Base-by-base conservation (phyloP, 2,797 vertebrate genomes). In the Cephalopachus bancanus region DNA sequence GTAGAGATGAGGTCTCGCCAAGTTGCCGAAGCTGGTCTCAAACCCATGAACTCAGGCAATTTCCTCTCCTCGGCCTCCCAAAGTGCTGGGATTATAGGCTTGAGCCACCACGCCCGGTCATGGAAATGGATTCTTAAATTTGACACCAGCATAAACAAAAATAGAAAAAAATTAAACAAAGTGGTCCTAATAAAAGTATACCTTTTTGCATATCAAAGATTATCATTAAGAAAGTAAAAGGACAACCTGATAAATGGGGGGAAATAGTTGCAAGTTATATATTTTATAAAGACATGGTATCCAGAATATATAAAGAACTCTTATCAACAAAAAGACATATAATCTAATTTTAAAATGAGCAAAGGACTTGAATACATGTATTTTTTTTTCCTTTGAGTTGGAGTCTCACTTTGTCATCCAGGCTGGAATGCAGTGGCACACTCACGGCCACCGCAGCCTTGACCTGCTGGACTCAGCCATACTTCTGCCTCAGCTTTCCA, bases 321-420 rank as follows among this genome's bases (percentile, higher is more conserved):
- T 74, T 17, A 90, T 17, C 10, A 80, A 79, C 1, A 80, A 93
- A 72, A 94, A 59, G 24, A 80, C 44, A 83, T 20, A 44, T 26
- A 44, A 93, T 24, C 72, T 80, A 75, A 69, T 91, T 81, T 81
- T 67, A 80, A 96, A 89, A 91, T 72, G 20, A 92, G 26, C 64
- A 83, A 1, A 51, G 26, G 44, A 88, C 22, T 57, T 33, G 10
- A 92, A 88, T 22, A 30, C 3, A 33, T 33, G 65, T 88, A 83
- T 37, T 37, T 37, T 37, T 37, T 37, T 37, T 37, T 37, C 37
- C 37, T 37, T 44, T 44, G 44, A 44, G 44, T 44, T 44, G 44
- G 6, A 44, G 44, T 44, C 44, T 44, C 44, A 44, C 44, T 44
- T 7, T 7, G 6, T 44, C 6, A 44, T 7, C 44, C 44, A 44